These are phyloP conservation scores for Huso huso DNA, from an alignment of 2,797 vertebrate genomes.

Conservation along the genomic window DNA sequence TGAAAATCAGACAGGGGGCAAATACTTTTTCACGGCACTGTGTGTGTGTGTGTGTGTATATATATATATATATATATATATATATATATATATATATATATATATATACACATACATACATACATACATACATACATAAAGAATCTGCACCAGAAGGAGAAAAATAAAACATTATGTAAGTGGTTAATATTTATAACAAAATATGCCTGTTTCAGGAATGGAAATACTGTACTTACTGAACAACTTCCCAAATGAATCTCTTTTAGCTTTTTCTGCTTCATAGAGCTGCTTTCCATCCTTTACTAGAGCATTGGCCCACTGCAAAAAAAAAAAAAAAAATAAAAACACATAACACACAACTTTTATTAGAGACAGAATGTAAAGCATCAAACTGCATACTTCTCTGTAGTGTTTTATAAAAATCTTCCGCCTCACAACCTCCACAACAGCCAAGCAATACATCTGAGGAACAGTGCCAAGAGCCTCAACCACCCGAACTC, in stretches of 20 bases:
- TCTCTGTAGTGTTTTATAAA: slow-evolving; percentile 98
- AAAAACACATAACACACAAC: too few species aligned
- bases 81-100: too few species aligned
- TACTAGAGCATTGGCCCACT: slow-evolving; percentile 95
- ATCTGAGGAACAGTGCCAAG: slow-evolving; percentile 95
- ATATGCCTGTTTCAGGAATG: slow-evolving; percentile 6
- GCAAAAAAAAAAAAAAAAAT: slow-evolving; percentile 19
- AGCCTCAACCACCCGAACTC: slow-evolving; percentile 90
- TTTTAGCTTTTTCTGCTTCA: slow-evolving; percentile 92
- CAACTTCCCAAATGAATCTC: slow-evolving; percentile 94
- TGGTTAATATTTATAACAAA: neutral
- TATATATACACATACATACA: too few species aligned
- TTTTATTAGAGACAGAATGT: too few species aligned
- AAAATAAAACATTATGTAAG: too few species aligned
- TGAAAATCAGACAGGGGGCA: too few species aligned
- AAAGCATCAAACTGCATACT: slow-evolving; percentile 51
- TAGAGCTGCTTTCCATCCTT: slow-evolving; percentile 92
- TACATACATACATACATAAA: too few species aligned
- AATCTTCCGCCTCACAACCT: slow-evolving; percentile 94
- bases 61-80: too few species aligned
- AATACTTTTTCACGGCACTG: too few species aligned
- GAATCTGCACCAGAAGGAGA: too few species aligned
- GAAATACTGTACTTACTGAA: slow-evolving; percentile 78
- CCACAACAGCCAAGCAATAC: slow-evolving; percentile 97
- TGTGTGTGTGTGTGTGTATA: too few species aligned